Base-by-base conservation (phyloP, 2,888 invertebrate species). In the Nymphalis urticae region DNA sequence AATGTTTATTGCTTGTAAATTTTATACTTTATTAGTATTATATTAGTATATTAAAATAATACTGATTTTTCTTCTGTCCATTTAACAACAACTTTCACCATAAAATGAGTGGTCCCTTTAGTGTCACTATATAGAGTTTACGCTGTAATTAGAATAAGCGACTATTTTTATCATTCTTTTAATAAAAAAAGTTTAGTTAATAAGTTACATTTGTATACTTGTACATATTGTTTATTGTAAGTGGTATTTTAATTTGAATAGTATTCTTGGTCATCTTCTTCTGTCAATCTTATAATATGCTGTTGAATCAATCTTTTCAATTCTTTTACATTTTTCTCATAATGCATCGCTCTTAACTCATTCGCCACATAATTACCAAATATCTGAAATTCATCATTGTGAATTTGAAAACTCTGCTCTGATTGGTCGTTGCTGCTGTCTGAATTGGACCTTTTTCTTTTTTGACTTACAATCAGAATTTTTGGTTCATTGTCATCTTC, bases 361-460 rank as follows among this genome's bases (percentile, higher is more conserved):
- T 32, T n/a, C n/a, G 68, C 68, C 4, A 68, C 54, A 64, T 64
- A 68, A 48, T 64, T 61, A 13, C 64, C 68, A 61, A 68, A 68
- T 54, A 61, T 64, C 36, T 68, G 68, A 48, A n/a, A 61, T 61
- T 64, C 54, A 54, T 68, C 68, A 50, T n/a, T 58, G 13, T 36
- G 42, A 42, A 19, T 10, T 32, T 42, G n/a, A 19, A 10, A 17
- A 42, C 19, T 58, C 10, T 27, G 54, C 10, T 42, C 58, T 13
- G 58, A 58, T 19, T 58, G 58, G 13, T 58, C 9, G n/a, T 8
- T 27, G 19, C 58, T 58, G 10, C 27, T 48, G 16, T 50, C 50
- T 62, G 27, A 9, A 27, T 62, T 21, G 1, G 27, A 27, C 32
- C 62, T 32, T 32, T 36, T 17, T 19, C 62, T 5, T 21, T 51